phyloP scores from a whole-genome alignment of 2,113 vertebrate species.

The Centrocercus urophasianus region DNA sequence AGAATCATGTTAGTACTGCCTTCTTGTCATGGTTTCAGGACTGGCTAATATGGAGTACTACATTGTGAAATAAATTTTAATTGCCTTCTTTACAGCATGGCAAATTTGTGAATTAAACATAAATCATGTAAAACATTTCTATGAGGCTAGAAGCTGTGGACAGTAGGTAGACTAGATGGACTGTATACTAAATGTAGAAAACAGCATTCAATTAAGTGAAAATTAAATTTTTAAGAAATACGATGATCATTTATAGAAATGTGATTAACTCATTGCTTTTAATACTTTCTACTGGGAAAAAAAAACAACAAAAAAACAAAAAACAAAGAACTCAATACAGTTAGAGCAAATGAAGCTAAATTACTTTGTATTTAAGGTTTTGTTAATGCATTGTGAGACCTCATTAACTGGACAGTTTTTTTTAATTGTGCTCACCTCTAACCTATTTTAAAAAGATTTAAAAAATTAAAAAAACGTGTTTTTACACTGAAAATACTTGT shows the following conservation, averaged over 20 bases:
- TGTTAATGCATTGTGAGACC: not conserved
- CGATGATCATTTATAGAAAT: not conserved
- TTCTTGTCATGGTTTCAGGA: not conserved
- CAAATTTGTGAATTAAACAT: not conserved
- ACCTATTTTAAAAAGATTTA: not conserved
- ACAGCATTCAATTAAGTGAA: conserved; percentile 5
- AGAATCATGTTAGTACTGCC: not conserved
- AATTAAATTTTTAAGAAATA: conserved; percentile 29
- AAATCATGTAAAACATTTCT: not conserved
- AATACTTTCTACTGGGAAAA: not conserved
- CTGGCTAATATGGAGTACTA: not conserved
- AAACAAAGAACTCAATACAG: not conserved
- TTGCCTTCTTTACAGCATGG: not conserved
- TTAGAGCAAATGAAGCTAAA: conserved; percentile 28
- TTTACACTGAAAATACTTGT: not conserved
- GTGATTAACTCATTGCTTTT: conserved; percentile 35
- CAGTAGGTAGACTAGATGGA: not conserved
- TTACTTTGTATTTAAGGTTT: not conserved
- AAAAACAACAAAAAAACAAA: not conserved
- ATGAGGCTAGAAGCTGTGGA: not conserved
- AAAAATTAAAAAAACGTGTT: not conserved
- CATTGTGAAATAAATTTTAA: not conserved
- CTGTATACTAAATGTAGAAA: not conserved
- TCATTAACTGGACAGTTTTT: not conserved
- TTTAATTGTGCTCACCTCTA: not conserved